A percentile compares a stretch with the other conserved stretches of the same genome.
phyloP scores from a whole-genome alignment of 2,888 invertebrate species.

The Margaritifera margaritifera region DNA sequence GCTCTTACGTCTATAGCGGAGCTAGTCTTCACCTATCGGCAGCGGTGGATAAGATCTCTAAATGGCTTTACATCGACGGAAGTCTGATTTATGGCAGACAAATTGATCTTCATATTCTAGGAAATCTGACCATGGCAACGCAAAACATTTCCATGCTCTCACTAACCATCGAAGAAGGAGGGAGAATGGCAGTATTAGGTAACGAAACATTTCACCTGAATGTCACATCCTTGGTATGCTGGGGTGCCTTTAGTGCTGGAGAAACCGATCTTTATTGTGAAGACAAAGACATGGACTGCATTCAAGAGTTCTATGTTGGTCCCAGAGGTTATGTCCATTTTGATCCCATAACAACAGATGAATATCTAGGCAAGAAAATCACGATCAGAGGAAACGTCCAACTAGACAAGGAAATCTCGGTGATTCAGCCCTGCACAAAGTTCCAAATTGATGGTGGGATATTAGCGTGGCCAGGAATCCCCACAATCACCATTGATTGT shows the following conservation, averaged over 20 bases:
- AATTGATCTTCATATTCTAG: constrained; percentile 5
- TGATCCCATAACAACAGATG: constrained; percentile 26
- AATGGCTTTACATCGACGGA: constrained; percentile 29
- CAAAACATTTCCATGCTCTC: constrained; percentile 21
- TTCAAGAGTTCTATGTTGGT: constrained; percentile 28
- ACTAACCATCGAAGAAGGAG: constrained; percentile 22
- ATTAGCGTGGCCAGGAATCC: constrained; percentile 32
- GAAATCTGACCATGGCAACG: constrained; percentile 27
- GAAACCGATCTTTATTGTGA: not conserved
- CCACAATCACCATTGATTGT: constrained; percentile 45
- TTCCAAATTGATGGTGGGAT: constrained; percentile 32
- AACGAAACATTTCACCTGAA: constrained; percentile 19
- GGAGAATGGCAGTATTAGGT: constrained; percentile 17
- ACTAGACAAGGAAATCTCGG: constrained; percentile 34
- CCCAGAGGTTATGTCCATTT: constrained; percentile 31
- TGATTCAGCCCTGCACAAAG: constrained; percentile 33
- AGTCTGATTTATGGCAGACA: not conserved
- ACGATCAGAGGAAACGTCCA: constrained; percentile 35
- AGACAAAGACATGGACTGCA: constrained; percentile 8
- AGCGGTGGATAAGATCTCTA: constrained; percentile 14
- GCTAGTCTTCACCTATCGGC: constrained; percentile 26
- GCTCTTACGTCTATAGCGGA: constrained; percentile 9
- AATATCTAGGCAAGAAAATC: constrained; percentile 38
- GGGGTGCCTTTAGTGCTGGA: constrained; percentile 31
- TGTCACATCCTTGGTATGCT: constrained; percentile 18